Conservation (phyloP, 1,140 invertebrate genomes). For the Kradibia gibbosae region DNA sequence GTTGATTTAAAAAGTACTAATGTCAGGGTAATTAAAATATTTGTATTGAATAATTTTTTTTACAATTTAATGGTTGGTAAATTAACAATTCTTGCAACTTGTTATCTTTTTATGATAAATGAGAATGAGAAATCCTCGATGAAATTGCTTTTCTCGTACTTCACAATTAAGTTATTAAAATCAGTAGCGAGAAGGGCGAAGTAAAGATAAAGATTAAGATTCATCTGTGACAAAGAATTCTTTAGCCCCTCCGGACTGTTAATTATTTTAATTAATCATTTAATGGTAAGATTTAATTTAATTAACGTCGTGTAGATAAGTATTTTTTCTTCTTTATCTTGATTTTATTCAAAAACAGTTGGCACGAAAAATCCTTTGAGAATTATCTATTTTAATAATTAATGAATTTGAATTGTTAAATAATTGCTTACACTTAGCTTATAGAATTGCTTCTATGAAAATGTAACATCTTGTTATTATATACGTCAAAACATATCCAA, state of each 20-base stretch:
- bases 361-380: neutral
- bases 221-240: neutral
- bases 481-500: neutral
- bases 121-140: neutral
- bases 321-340: slow-evolving; percentile 21
- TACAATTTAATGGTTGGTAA: neutral
- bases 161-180: slow-evolving; percentile 42
- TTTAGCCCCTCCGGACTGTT: neutral
- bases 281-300: slow-evolving; percentile 21
- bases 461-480: neutral
- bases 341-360: neutral
- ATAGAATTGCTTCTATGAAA: neutral
- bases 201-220: slow-evolving; percentile 4
- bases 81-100: neutral
- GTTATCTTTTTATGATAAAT: neutral
- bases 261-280: slow-evolving; percentile 36
- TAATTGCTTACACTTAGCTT: neutral
- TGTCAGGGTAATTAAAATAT: no score
- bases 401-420: neutral
- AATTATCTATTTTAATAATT: neutral
- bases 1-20: no score
- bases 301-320: slow-evolving; percentile 1
- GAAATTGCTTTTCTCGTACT: slow-evolving; percentile 13
- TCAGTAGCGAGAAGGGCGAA: slow-evolving; percentile 26
- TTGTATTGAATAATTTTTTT: no score